Percentiles rank a stretch among this genome's conserved stretches.
Evolutionary conservation across 1,140 invertebrate species (phyloP).

Genomic region (Ladona fulva): DNA sequence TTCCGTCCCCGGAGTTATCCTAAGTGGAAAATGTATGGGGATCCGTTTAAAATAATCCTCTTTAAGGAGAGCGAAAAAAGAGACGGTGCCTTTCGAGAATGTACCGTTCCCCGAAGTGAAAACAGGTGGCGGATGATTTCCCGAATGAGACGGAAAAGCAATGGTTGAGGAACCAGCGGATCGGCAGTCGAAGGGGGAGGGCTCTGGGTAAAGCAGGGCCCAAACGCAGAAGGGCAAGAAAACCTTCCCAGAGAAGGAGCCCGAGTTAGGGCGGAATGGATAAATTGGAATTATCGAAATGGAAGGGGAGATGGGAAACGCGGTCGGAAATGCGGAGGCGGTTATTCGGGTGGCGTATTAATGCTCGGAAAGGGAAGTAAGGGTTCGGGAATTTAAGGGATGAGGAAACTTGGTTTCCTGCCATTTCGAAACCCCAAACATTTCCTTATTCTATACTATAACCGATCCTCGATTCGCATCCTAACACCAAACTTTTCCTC

Average conservation of each 20-base stretch:
- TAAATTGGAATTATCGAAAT: slow-evolving; percentile 7
- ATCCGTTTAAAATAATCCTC: neutral
- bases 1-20: neutral
- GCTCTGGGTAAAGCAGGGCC: too few relatives aligned
- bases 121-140: neutral
- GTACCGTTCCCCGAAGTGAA: neutral
- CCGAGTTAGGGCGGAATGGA: neutral
- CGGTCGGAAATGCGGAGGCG: neutral
- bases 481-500: neutral
- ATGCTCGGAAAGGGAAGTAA: neutral
- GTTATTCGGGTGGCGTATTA: too few relatives aligned
- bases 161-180: neutral
- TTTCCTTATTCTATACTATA: neutral
- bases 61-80: neutral
- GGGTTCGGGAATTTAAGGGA: neutral
- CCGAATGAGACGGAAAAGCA: neutral
- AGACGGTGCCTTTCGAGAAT: neutral
- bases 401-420: neutral
- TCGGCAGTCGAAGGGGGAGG: too few relatives aligned
- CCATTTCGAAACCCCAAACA: neutral
- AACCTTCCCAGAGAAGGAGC: too few relatives aligned
- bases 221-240: too few relatives aligned
- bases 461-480: neutral
- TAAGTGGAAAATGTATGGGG: neutral
- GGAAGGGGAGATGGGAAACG: neutral